Evolutionary conservation across 2,888 invertebrate species (phyloP), one percentile per base, ranked within the genome.

Genomic region (Lithophane socia): DNA sequence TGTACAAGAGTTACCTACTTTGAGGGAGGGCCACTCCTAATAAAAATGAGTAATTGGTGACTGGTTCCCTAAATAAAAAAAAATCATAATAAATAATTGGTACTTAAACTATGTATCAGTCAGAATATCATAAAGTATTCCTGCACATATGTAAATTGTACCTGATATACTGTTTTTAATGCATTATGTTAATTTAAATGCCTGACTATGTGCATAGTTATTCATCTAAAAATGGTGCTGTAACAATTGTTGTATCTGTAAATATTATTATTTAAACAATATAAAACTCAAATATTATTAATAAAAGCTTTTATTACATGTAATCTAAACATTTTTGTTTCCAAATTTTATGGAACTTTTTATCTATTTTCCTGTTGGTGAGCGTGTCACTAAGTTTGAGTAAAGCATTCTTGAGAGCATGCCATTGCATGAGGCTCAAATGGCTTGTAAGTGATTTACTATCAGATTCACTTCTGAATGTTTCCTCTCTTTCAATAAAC

Each of bases 371-470:
- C 85, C 92, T 93, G 58, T 92, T 93, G 18, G 91, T 85, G 29
- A 92, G 80, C 12, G 87, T 82, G 12, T 92, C 86, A 75, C 91
- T 89, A 18, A 96, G 87, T 88, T 94, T 94, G 5, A 91, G 80
- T 24, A 96, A 82, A 60, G 93, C 91, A 44, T 91, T 94, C 90
- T 94, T 97, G 21, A 97, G 89, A 67, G 96, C 93, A 87, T 97
- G 97, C 97, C 97, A 97, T 80, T 97, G 97, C 94, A 97, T 96
- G 74, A 97, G 96, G 83, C 97, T 96, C 58, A 97, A 91, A 84
- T 97, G 95, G 16, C 81, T 90, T 47, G 96, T 95, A 56, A 96
- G 86, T 29, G 96, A 94, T 66, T 89, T 84, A 2, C 84, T 79
- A 75, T 91, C 91, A n/a, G 90, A 84, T 78, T 92, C 89, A 91